A percentile compares a stretch with the other conserved stretches of the same genome.
These are phyloP conservation scores for Dascyllus trimaculatus DNA, from an alignment of 2,113 vertebrate species.

Conservation along the genomic window DNA sequence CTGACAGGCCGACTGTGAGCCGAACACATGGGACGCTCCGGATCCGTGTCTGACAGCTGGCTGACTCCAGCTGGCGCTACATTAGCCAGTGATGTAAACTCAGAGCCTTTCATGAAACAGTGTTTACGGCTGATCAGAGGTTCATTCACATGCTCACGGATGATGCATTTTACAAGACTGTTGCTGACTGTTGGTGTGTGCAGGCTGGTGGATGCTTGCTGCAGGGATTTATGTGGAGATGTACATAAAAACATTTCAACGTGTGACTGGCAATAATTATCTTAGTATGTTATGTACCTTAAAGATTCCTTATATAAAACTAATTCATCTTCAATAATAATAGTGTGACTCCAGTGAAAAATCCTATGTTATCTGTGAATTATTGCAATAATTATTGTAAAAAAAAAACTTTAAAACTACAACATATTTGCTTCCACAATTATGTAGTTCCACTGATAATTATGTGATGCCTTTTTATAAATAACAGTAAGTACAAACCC, in stretches of 20 bases:
- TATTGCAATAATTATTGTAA: too few species aligned
- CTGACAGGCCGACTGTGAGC: constrained; percentile 5
- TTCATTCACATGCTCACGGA: constrained; percentile 19
- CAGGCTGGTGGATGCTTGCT: neutral
- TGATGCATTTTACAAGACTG: neutral
- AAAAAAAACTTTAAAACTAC: too few species aligned
- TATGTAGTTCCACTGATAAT: neutral
- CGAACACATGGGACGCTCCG: constrained; percentile 5
- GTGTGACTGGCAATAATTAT: neutral
- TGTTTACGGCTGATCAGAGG: constrained; percentile 8
- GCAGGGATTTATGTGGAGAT: neutral
- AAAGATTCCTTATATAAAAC: too few species aligned
- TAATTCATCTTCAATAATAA: too few species aligned
- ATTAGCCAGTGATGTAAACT: constrained; percentile 16
- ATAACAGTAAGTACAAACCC: neutral
- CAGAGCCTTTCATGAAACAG: constrained; percentile 10
- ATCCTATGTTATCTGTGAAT: too few species aligned
- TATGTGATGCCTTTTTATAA: too few species aligned
- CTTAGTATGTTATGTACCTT: neutral
- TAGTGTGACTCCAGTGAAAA: too few species aligned
- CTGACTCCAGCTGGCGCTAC: constrained; percentile 32
- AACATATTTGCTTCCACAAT: neutral
- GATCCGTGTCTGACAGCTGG: constrained; percentile 40
- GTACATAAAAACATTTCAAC: neutral
- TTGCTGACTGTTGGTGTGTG: neutral